Evolutionary conservation across 2,113 vertebrate species (phyloP).

Genomic region (Eulacestoma nigropectus): DNA sequence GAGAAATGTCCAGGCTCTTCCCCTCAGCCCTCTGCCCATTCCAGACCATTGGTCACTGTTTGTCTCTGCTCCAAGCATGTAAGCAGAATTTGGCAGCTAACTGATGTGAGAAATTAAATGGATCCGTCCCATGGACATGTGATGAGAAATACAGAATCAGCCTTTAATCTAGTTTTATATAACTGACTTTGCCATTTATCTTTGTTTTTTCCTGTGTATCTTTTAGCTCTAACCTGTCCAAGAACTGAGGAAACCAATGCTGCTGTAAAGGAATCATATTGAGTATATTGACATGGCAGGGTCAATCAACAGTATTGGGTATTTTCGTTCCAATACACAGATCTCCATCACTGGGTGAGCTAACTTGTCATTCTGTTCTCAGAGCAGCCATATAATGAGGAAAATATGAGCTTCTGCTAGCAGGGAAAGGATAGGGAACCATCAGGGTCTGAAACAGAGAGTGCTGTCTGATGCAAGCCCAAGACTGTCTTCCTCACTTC

Average conservation of each 20-base stretch:
- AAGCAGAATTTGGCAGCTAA: background rate
- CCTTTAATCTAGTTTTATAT: background rate
- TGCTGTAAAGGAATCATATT: background rate
- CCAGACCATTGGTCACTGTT: fast-evolving
- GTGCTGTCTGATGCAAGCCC: background rate
- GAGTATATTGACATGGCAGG: background rate
- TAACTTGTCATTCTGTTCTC: background rate
- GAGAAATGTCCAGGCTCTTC: background rate
- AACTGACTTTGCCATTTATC: background rate
- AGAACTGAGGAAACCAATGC: background rate
- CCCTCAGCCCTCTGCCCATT: background rate
- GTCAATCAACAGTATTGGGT: background rate
- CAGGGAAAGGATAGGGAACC: background rate
- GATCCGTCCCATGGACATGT: background rate
- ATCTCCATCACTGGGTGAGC: background rate
- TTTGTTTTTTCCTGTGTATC: background rate
- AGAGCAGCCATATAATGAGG: background rate
- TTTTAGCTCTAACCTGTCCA: background rate
- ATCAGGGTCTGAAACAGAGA: background rate
- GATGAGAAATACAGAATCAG: background rate
- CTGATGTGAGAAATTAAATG: background rate
- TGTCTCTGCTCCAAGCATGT: background rate
- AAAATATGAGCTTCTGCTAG: background rate
- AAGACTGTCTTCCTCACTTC: background rate
- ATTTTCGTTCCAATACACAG: background rate